Percentiles rank a stretch among this genome's conserved stretches.
phyloP scores from a whole-genome alignment of 1,140 invertebrate species.

The Myzus persicae region DNA sequence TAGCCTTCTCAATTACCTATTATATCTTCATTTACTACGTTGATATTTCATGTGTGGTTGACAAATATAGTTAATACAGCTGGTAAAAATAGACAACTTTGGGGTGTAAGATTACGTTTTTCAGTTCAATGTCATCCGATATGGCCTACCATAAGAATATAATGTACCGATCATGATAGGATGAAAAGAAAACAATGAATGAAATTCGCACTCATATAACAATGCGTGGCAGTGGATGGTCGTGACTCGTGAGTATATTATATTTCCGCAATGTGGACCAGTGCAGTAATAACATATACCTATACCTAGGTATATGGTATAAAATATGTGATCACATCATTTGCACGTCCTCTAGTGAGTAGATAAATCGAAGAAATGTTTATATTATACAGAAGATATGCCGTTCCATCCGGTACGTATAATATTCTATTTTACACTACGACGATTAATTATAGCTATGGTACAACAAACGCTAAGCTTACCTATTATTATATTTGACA shows the following conservation, averaged over 20 bases:
- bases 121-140: not conserved
- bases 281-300: not conserved
- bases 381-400: not conserved
- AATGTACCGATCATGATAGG: not conserved
- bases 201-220: not conserved
- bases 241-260: not conserved
- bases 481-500: not conserved
- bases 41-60: not conserved
- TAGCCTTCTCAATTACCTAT: not conserved
- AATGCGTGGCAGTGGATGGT: not conserved
- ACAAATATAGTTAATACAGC: not conserved
- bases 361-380: conserved; percentile 1
- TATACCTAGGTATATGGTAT: not conserved
- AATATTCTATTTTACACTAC: not conserved
- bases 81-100: not conserved
- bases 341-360: not conserved
- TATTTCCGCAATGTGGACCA: not conserved
- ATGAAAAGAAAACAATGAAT: not conserved
- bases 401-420: not conserved
- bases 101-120: not conserved
- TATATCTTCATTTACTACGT: not conserved
- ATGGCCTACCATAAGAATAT: not conserved
- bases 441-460: not conserved
- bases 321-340: not conserved
- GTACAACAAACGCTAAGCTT: not conserved